A percentile compares a stretch with the other conserved stretches of the same genome.
Conservation (phyloP, 2,797 vertebrate genomes). For the Halcyon leucocephala region DNA sequence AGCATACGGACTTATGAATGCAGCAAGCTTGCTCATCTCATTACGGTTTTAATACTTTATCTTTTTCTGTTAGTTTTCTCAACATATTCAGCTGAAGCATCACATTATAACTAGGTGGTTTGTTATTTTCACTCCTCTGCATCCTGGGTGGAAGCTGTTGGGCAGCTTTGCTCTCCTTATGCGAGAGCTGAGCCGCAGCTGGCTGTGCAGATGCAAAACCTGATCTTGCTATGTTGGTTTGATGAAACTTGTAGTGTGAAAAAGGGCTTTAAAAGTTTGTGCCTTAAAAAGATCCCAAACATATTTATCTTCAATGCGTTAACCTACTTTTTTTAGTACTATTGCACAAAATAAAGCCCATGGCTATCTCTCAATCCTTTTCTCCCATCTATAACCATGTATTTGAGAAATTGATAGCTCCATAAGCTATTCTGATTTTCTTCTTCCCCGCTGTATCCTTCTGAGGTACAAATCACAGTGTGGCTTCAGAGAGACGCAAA, state of each 20-base stretch:
- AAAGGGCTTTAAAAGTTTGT: neutral
- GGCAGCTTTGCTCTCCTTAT: neutral
- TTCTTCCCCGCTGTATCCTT: neutral
- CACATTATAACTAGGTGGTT: neutral
- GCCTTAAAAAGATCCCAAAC: neutral
- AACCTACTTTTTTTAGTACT: neutral
- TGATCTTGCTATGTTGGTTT: neutral
- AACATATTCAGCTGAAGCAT: neutral
- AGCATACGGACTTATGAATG: fast-evolving
- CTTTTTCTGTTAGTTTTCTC: neutral
- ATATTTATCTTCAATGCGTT: neutral
- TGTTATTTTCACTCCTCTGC: neutral
- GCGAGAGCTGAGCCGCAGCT: neutral
- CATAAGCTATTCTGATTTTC: neutral
- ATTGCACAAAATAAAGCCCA: neutral
- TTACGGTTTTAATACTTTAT: neutral
- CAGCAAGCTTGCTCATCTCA: neutral
- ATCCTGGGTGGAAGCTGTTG: neutral
- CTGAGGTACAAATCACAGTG: neutral
- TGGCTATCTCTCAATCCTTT: neutral
- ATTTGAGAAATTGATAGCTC: neutral
- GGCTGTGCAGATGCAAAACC: neutral
- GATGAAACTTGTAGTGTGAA: neutral
- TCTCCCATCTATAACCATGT: fast-evolving
- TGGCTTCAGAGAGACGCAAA: neutral